Percentiles rank a stretch among this genome's conserved stretches.
Conservation (phyloP, 1,140 invertebrate species). For the Macrostomum lignano region DNA sequence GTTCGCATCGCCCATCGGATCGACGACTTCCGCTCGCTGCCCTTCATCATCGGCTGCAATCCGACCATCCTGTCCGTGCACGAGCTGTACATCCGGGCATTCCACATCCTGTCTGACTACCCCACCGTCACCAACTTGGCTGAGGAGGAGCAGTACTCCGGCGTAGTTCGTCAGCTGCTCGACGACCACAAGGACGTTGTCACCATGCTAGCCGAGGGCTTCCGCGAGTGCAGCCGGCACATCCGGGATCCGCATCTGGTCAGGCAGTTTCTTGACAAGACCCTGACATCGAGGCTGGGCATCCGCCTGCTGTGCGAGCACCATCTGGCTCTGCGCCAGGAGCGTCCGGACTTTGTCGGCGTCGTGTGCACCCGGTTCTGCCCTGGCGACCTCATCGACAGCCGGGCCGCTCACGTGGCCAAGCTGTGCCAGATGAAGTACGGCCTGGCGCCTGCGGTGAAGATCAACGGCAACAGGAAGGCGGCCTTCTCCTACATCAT, state of each 20-base stretch:
- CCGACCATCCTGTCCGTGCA: conserved; percentile 34
- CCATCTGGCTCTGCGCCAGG: conserved; percentile 32
- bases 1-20: conserved; percentile 35
- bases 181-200: conserved; percentile 35
- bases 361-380: conserved; percentile 33
- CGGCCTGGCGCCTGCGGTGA: conserved; percentile 31
- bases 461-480: conserved; percentile 34
- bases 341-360: conserved; percentile 34
- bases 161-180: conserved; percentile 28
- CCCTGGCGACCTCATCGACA: conserved; percentile 32
- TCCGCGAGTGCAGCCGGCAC: conserved; percentile 32
- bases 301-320: conserved; percentile 34
- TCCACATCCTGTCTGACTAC: conserved; percentile 32
- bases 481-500: conserved; percentile 33
- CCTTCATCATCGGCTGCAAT: conserved; percentile 37
- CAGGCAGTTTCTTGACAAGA: conserved; percentile 30
- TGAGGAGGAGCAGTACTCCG: conserved; percentile 28
- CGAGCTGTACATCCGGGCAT: conserved; percentile 34
- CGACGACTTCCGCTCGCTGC: conserved; percentile 32
- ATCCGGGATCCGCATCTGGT: conserved; percentile 30
- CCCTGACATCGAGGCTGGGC: conserved; percentile 33
- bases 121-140: conserved; percentile 28
- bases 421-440: conserved; percentile 17
- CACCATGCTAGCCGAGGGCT: conserved; percentile 33
- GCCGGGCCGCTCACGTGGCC: conserved; percentile 25